Percentiles rank a stretch among this genome's conserved stretches.
These are phyloP conservation scores for Argyresthia goedartella DNA, from an alignment of 2,888 invertebrate genomes.

Conservation along the genomic window DNA sequence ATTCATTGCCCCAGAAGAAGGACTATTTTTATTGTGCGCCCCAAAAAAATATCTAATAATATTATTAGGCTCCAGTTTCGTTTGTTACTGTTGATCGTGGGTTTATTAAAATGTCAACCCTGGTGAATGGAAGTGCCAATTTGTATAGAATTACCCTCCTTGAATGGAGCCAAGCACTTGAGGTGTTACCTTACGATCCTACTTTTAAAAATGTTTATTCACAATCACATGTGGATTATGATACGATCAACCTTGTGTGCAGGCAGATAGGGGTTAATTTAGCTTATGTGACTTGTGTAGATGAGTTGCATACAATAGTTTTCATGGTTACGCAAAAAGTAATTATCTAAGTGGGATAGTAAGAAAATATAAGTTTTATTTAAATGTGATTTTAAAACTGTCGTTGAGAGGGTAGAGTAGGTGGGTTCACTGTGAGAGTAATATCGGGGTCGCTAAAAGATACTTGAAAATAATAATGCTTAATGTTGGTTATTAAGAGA, in stretches of 20 bases:
- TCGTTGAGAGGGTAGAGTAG: no score
- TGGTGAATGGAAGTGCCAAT: conserved; percentile 59
- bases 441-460: no score
- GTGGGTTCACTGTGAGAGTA: no score
- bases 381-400: no score
- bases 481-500: no score
- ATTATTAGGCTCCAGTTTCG: conserved; percentile 72
- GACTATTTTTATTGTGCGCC: conserved; percentile 12
- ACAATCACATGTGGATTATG: no score
- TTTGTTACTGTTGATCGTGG: conserved; percentile 62
- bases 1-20: conserved; percentile 7
- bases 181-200: conserved; percentile 33
- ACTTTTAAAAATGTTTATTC: no score
- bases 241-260: no score
- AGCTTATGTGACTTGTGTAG: no score
- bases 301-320: conserved; percentile 22
- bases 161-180: conserved; percentile 35
- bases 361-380: no score
- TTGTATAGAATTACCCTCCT: conserved; percentile 52
- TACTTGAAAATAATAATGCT: no score
- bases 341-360: not conserved
- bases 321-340: conserved; percentile 29
- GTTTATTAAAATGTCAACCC: conserved; percentile 63
- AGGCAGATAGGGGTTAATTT: no score
- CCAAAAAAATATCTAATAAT: conserved; percentile 47